Evolutionary conservation across 2,888 invertebrate genomes (phyloP).

Genomic region (Cryptophagus acutangulus): DNA sequence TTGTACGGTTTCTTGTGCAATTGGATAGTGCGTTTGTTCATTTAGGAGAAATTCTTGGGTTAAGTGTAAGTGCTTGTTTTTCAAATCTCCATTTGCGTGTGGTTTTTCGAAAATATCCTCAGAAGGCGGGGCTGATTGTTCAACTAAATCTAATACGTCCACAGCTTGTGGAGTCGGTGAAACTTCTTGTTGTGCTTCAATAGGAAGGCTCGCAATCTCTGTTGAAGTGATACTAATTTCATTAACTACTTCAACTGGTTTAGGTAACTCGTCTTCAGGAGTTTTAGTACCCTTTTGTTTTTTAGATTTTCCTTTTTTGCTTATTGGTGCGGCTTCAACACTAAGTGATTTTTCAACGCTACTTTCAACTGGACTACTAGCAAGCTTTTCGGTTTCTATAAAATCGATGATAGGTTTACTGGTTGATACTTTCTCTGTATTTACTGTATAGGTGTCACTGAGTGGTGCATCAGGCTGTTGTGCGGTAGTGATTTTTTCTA

Average conservation of each 20-base stretch:
- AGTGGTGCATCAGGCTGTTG: conserved; percentile 31
- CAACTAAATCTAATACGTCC: not conserved
- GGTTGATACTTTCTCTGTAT: conserved; percentile 17
- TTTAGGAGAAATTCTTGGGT: conserved; percentile 22
- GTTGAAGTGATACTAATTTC: conserved; percentile 23
- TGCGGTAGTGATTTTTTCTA: conserved; percentile 38
- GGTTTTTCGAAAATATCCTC: conserved; percentile 10
- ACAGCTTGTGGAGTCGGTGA: conserved; percentile 3
- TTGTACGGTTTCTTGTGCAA: conserved; percentile 7
- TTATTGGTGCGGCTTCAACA: conserved; percentile 30
- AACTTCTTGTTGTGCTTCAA: no score
- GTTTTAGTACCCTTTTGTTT: conserved; percentile 20
- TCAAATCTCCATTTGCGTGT: not conserved
- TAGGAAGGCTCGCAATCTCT: conserved; percentile 19
- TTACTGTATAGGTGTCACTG: conserved; percentile 19
- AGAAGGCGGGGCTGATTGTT: conserved; percentile 9
- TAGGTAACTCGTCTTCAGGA: conserved; percentile 34
- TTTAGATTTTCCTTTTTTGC: conserved; percentile 27
- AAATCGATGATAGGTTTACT: conserved; percentile 25
- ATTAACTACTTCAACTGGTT: conserved; percentile 15
- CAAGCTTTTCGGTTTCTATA: conserved; percentile 33
- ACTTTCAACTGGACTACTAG: conserved; percentile 31
- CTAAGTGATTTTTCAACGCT: conserved; percentile 41
- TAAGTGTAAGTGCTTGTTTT: not conserved
- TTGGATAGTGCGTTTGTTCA: conserved; percentile 20